These are phyloP conservation scores for Drosophila picticornis DNA, from an alignment of 2,888 invertebrate species.

Conservation along the genomic window DNA sequence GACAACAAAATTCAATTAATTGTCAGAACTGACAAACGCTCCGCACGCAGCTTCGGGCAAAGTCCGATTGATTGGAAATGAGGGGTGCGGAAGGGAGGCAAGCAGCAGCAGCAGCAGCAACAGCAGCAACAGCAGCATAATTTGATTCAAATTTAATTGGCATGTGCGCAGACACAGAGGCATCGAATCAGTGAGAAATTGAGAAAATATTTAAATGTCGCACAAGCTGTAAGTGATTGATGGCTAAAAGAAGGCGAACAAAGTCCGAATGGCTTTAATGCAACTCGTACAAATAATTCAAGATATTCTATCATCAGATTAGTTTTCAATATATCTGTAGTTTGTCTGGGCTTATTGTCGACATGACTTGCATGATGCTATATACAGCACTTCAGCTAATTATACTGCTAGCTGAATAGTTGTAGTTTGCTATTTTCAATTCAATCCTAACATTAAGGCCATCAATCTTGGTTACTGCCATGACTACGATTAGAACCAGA, in stretches of 20 bases:
- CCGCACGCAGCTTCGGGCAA: slow-evolving; percentile 38
- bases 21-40: slow-evolving; percentile 72
- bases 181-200: slow-evolving; percentile 58
- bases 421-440: slow-evolving; percentile 14
- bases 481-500: slow-evolving; percentile 34
- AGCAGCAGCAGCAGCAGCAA: slow-evolving; percentile 35
- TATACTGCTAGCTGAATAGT: slow-evolving; percentile 32
- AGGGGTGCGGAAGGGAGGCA: background rate
- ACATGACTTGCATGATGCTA: slow-evolving; percentile 13
- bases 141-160: slow-evolving; percentile 77
- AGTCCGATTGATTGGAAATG: background rate
- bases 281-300: background rate
- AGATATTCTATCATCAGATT: slow-evolving; percentile 11
- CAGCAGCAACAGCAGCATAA: slow-evolving; percentile 56
- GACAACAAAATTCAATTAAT: slow-evolving; percentile 80
- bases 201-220: slow-evolving; percentile 70
- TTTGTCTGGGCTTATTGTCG: slow-evolving; percentile 6
- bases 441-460: slow-evolving; percentile 11
- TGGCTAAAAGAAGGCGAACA: slow-evolving; percentile 9
- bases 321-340: background rate
- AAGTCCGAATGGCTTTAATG: background rate
- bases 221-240: slow-evolving; percentile 43
- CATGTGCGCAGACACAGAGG: slow-evolving; percentile 40
- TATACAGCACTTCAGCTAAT: slow-evolving; percentile 45
- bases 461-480: slow-evolving; percentile 59